Conservation (phyloP, 2,797 vertebrate genomes). For the Cichlasoma orientale region DNA sequence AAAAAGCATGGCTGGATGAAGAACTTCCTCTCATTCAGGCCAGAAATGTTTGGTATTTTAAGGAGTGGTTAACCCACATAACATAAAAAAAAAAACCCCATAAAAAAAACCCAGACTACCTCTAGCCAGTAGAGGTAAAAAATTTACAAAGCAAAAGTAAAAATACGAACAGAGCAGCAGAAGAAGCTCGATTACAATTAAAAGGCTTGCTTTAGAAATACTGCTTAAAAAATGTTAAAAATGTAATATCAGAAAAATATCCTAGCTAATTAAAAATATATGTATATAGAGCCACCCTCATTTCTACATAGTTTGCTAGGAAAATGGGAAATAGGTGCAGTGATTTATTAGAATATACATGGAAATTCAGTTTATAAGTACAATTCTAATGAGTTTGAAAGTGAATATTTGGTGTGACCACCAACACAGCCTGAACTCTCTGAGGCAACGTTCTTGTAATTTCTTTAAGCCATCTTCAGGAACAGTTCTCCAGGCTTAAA, state of each 20-base stretch:
- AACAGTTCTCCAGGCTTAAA: not conserved
- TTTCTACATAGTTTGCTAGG: not conserved
- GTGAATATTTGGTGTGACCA: not conserved
- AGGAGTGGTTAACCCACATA: not conserved
- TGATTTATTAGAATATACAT: not conserved
- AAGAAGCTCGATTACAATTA: not conserved
- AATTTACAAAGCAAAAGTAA: not conserved
- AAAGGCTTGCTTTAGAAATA: not conserved
- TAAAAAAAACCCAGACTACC: not conserved
- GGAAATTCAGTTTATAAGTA: not conserved
- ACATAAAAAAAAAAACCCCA: not conserved
- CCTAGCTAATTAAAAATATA: too few species aligned
- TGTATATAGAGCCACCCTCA: too few species aligned
- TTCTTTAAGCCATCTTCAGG: not conserved
- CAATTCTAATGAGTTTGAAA: not conserved
- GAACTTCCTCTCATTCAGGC: slow-evolving; percentile 17
- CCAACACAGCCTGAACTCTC: not conserved
- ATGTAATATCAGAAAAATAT: too few species aligned
- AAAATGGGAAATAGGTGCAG: fast-evolving
- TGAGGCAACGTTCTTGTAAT: not conserved
- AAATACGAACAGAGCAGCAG: not conserved
- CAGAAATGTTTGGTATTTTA: slow-evolving; percentile 2
- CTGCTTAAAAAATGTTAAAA: not conserved
- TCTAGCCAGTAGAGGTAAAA: not conserved
- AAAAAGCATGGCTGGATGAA: slow-evolving; percentile 26